phyloP scores from a whole-genome alignment of 1,140 invertebrate species.

The Geopemphigus sp. region DNA sequence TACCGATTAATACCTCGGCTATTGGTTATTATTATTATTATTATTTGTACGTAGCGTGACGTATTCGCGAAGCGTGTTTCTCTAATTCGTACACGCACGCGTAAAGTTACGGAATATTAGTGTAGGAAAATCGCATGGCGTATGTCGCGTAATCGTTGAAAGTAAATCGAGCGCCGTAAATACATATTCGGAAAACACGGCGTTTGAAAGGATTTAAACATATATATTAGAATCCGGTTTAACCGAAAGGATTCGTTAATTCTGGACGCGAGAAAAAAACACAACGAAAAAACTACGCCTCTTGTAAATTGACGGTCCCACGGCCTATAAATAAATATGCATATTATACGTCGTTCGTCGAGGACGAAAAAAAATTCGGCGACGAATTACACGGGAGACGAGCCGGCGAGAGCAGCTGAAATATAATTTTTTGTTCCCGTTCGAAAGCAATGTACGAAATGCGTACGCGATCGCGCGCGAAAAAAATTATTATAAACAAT shows the following conservation, averaged over 20 bases:
- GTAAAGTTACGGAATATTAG: no score
- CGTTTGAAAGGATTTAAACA: background rate
- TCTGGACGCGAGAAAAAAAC: background rate
- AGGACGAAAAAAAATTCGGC: background rate
- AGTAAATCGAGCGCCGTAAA: constrained; percentile 2
- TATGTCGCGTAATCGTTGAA: no score
- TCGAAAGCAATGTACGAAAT: background rate
- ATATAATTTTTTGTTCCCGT: background rate
- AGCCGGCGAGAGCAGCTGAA: constrained; percentile 22
- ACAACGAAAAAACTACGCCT: background rate
- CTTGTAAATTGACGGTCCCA: background rate
- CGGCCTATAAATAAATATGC: background rate
- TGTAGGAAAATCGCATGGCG: no score
- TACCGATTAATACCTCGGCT: no score
- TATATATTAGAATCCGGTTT: constrained; percentile 26
- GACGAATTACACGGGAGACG: no score
- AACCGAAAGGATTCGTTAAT: constrained; percentile 1
- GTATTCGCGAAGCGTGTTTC: no score
- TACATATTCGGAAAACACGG: background rate
- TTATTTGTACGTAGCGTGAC: no score
- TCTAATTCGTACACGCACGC: background rate
- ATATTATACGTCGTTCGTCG: background rate
- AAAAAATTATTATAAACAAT: constrained; percentile 45
- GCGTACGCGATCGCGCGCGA: background rate
- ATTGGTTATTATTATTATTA: no score